phyloP scores from a whole-genome alignment of 2,797 vertebrate species.

The Euthynnus affinis region DNA sequence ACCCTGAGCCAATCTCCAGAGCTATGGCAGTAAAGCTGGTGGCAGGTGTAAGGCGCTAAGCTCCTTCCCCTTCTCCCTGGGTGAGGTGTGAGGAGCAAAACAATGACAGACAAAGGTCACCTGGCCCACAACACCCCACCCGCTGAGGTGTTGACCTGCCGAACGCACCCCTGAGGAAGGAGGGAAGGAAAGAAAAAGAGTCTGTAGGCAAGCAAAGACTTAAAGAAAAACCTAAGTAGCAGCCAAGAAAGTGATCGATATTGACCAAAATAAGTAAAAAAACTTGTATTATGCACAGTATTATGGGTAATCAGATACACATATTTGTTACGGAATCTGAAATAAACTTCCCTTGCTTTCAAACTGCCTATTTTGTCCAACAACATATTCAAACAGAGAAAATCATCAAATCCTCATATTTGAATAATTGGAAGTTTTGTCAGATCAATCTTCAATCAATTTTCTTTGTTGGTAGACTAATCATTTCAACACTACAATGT shows the following conservation, averaged over 20 bases:
- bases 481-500: not conserved
- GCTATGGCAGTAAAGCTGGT: slow-evolving; percentile 50
- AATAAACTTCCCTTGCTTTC: not conserved
- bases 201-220: not conserved
- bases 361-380: not conserved
- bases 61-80: slow-evolving; percentile 79
- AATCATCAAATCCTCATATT: not conserved
- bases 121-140: slow-evolving; percentile 64
- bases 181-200: not conserved
- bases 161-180: slow-evolving; percentile 65
- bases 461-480: slow-evolving; percentile 1
- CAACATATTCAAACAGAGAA: not conserved
- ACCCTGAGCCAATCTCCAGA: slow-evolving; percentile 39
- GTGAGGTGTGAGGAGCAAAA: slow-evolving; percentile 83
- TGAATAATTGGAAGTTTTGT: not conserved
- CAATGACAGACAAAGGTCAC: slow-evolving; percentile 85
- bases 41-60: slow-evolving; percentile 81
- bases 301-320: not conserved
- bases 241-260: not conserved
- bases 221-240: not conserved
- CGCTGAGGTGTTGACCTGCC: slow-evolving; percentile 77
- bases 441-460: not conserved
- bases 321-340: not conserved
- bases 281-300: not conserved
- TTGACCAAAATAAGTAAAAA: not conserved